These are phyloP conservation scores for Brenthis ino DNA, from an alignment of 2,888 invertebrate species.

Conservation along the genomic window DNA sequence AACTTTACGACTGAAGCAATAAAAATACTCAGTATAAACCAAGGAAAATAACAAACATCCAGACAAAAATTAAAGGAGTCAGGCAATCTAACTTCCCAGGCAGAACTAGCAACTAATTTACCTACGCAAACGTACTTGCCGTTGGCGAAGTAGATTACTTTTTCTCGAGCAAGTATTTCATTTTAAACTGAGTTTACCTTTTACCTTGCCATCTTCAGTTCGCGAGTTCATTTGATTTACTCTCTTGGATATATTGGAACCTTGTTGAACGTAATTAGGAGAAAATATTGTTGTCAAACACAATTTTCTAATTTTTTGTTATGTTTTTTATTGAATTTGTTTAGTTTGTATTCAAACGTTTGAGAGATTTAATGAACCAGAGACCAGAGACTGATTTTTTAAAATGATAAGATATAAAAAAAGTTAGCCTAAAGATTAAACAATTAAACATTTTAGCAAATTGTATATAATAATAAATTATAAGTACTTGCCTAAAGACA, in stretches of 20 bases:
- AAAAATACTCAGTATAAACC: constrained; percentile 24
- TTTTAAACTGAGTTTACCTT: constrained; percentile 47
- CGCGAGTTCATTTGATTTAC: constrained; percentile 40
- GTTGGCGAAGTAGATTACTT: constrained; percentile 51
- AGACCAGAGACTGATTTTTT: no score
- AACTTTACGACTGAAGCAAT: constrained; percentile 10
- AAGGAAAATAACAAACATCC: constrained; percentile 32
- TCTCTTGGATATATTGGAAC: constrained; percentile 26
- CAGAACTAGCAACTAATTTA: constrained; percentile 60
- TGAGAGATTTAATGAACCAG: no score
- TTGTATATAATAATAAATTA: no score
- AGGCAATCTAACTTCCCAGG: constrained; percentile 70
- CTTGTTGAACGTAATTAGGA: constrained; percentile 9
- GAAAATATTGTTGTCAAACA: neutral
- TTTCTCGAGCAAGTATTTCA: constrained; percentile 48
- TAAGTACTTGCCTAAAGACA: no score
- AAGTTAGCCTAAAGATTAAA: no score
- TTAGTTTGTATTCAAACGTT: no score
- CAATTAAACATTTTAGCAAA: no score
- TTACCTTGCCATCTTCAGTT: constrained; percentile 38
- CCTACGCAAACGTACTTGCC: constrained; percentile 50
- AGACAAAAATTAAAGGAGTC: constrained; percentile 56
- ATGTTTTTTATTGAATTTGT: no score
- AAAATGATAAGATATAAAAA: no score
- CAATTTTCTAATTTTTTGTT: no score